Evolutionary conservation across 2,797 vertebrate species (phyloP).

Genomic region (Remorina albescens): DNA sequence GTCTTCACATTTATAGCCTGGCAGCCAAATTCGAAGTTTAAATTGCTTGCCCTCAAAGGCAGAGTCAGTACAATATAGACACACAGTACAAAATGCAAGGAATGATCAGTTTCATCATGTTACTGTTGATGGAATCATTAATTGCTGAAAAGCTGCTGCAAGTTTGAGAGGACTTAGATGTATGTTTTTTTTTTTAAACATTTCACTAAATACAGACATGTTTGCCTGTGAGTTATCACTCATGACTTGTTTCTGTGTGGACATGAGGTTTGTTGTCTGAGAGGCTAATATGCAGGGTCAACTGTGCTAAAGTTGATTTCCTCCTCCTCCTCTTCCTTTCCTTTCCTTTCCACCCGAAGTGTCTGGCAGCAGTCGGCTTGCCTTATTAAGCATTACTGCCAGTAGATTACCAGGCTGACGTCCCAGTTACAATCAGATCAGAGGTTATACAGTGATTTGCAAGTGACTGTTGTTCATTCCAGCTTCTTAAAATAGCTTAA

Average conservation of each 20-base stretch:
- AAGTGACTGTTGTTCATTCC: conserved; percentile 44
- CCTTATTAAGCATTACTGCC: conserved; percentile 24
- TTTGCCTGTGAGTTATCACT: background rate
- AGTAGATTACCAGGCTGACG: conserved; percentile 46
- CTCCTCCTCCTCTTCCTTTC: background rate
- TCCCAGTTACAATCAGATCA: conserved; percentile 29
- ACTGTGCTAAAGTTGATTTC: background rate
- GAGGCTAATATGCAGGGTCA: background rate
- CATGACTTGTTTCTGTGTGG: background rate
- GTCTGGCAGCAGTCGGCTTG: conserved; percentile 36
- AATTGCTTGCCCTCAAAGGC: conserved; percentile 1
- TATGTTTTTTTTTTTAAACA: too few relatives aligned
- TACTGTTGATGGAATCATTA: background rate
- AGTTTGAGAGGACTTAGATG: too few relatives aligned
- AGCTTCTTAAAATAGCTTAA: conserved; percentile 47
- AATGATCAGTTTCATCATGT: background rate
- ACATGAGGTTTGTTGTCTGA: background rate
- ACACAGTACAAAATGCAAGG: background rate
- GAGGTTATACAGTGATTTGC: conserved; percentile 37
- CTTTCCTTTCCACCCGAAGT: background rate
- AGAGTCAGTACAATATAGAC: background rate
- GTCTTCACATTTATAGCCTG: conserved; percentile 17
- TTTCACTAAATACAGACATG: background rate
- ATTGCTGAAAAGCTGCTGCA: background rate
- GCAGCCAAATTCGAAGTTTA: conserved; percentile 23